A percentile compares a stretch with the other conserved stretches of the same genome.
Evolutionary conservation across 2,113 vertebrate genomes (phyloP).

Genomic region (Elgaria multicarinata): DNA sequence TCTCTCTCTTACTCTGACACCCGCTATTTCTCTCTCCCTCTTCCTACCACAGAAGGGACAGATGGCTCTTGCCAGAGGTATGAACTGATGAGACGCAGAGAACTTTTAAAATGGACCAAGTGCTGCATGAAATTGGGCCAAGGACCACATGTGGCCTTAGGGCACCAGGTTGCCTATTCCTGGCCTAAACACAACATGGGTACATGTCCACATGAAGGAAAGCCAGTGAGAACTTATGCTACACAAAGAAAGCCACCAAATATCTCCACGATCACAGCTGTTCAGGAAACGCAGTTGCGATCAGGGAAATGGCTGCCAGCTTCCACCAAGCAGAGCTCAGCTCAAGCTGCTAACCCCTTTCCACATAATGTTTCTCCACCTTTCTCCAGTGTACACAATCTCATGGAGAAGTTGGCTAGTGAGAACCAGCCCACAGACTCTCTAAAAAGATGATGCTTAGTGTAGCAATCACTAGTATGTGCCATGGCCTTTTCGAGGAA

Average conservation of each 20-base stretch:
- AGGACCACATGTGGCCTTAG: too few species aligned
- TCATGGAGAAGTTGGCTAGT: neutral
- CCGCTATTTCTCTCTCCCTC: too few species aligned
- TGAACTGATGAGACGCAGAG: too few species aligned
- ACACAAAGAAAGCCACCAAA: neutral
- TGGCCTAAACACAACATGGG: neutral
- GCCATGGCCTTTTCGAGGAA: neutral
- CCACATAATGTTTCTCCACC: neutral
- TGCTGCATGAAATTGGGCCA: too few species aligned
- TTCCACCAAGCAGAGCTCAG: neutral
- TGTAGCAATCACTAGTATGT: neutral
- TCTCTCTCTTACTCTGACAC: too few species aligned
- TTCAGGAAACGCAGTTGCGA: neutral
- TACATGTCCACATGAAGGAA: neutral
- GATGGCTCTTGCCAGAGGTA: too few species aligned
- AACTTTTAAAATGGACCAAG: too few species aligned
- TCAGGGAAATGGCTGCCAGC: neutral
- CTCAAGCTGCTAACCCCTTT: neutral
- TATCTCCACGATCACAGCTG: neutral
- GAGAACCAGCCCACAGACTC: neutral
- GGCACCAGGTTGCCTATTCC: too few species aligned
- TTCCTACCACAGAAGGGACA: too few species aligned
- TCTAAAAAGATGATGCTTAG: neutral
- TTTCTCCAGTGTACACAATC: neutral
- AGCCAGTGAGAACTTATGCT: neutral